These are phyloP conservation scores for Andrena bucephala DNA, from an alignment of 2,888 invertebrate species.

Conservation along the genomic window DNA sequence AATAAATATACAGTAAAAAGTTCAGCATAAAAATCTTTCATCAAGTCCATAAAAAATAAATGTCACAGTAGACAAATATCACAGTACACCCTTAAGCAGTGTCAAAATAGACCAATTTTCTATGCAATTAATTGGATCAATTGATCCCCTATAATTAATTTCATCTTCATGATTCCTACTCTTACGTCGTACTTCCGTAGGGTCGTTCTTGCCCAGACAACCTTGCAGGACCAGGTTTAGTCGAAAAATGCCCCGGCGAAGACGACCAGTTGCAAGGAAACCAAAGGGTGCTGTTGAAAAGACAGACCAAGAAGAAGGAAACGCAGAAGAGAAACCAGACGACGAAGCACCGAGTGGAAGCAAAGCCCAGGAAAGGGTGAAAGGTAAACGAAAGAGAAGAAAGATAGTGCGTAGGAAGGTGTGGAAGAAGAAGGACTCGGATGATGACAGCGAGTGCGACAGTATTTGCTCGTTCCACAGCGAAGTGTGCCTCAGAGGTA, in stretches of 20 bases:
- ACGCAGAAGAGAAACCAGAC: background rate
- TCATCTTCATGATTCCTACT: no score
- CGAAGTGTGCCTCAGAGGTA: slow-evolving; percentile 70
- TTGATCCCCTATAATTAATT: no score
- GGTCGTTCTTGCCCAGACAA: background rate
- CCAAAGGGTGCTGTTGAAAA: background rate
- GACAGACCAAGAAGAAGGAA: background rate
- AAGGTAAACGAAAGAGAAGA: background rate
- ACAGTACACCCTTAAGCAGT: no score
- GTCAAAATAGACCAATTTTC: no score
- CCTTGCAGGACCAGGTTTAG: background rate
- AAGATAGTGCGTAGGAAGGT: slow-evolving; percentile 22
- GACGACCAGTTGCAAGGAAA: background rate
- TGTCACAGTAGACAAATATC: no score
- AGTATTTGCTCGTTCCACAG: slow-evolving; percentile 77
- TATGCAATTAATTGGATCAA: no score
- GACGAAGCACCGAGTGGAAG: background rate
- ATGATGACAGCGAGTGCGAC: slow-evolving; percentile 59
- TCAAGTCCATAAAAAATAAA: no score
- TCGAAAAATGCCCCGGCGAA: background rate
- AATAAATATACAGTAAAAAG: no score
- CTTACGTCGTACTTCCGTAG: background rate
- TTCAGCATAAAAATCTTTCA: no score
- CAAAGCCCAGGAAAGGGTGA: background rate
- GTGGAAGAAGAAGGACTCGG: slow-evolving; percentile 12